These are phyloP conservation scores for Stichopus chloronotus DNA, from an alignment of 35 echinoderm and acorn worm species.

Conservation along the genomic window DNA sequence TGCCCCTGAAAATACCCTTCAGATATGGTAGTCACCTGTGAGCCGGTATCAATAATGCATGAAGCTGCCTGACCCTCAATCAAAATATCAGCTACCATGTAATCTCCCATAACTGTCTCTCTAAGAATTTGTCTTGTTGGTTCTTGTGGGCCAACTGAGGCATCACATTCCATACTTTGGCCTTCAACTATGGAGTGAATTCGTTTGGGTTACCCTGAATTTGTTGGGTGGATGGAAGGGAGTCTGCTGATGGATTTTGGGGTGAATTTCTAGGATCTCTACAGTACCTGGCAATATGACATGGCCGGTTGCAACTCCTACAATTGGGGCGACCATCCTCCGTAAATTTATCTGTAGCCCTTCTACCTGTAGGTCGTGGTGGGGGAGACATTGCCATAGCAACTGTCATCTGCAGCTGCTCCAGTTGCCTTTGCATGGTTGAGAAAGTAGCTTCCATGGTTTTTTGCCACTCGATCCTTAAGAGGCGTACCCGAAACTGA, in stretches of 20 bases:
- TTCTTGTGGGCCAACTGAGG: background rate
- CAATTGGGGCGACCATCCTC: background rate
- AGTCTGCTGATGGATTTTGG: background rate
- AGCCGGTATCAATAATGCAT: conserved; percentile 41
- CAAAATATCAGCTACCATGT: background rate
- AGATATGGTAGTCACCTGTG: conserved; percentile 25
- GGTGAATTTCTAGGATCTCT: background rate
- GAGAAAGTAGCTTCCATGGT: background rate
- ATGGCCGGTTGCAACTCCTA: background rate
- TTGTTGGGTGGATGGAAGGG: background rate
- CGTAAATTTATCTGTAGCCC: conserved; percentile 6
- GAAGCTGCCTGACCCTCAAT: background rate
- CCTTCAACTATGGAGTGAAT: conserved; percentile 14
- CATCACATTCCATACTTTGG: conserved; percentile 16
- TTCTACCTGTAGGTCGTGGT: background rate
- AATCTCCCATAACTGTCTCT: conserved; percentile 26
- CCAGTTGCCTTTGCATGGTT: background rate
- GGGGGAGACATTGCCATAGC: background rate
- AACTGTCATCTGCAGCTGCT: background rate
- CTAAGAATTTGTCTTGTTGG: background rate
- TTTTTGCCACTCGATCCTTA: background rate
- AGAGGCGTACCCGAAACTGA: background rate
- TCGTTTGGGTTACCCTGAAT: conserved; percentile 11
- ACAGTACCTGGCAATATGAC: background rate
- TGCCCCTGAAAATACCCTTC: conserved; percentile 5